Evolutionary conservation across 2,113 vertebrate species (phyloP).

Genomic region (Catharus bicknelli): DNA sequence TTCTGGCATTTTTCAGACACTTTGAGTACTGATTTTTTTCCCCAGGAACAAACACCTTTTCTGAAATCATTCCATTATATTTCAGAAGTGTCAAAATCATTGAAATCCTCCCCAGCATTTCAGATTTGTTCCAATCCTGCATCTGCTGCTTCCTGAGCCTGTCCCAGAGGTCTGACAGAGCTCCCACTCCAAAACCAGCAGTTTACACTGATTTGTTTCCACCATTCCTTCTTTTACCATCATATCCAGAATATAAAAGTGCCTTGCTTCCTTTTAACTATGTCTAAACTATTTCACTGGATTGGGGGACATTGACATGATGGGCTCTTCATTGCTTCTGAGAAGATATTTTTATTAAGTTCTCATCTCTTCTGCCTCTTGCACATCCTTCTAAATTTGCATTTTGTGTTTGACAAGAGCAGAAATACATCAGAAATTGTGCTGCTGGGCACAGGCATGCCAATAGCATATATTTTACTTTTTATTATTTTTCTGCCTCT

Average conservation of each 20-base stretch:
- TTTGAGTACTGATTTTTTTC: background rate
- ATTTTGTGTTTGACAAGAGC: conserved; percentile 49
- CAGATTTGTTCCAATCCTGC: background rate
- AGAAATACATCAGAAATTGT: background rate
- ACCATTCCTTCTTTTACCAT: background rate
- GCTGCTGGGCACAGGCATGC: background rate
- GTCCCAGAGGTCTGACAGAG: conserved; percentile 10
- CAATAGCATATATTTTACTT: conserved; percentile 3
- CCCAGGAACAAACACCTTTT: background rate
- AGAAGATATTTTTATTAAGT: conserved; percentile 38
- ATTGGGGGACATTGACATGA: background rate
- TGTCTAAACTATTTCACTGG: background rate
- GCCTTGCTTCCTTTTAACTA: background rate
- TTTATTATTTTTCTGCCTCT: conserved; percentile 19
- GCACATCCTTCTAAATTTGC: conserved; percentile 24
- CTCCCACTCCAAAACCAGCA: background rate
- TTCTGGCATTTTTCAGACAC: background rate
- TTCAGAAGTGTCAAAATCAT: conserved; percentile 20
- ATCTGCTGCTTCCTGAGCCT: background rate
- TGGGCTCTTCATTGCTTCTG: background rate
- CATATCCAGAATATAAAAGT: background rate
- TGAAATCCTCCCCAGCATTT: background rate
- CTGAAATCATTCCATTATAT: background rate
- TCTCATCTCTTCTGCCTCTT: conserved; percentile 13
- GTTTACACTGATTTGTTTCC: background rate